A percentile compares a stretch with the other conserved stretches of the same genome.
Evolutionary conservation across 2,797 vertebrate species (phyloP).

Genomic region (Halcyon chelicuti): DNA sequence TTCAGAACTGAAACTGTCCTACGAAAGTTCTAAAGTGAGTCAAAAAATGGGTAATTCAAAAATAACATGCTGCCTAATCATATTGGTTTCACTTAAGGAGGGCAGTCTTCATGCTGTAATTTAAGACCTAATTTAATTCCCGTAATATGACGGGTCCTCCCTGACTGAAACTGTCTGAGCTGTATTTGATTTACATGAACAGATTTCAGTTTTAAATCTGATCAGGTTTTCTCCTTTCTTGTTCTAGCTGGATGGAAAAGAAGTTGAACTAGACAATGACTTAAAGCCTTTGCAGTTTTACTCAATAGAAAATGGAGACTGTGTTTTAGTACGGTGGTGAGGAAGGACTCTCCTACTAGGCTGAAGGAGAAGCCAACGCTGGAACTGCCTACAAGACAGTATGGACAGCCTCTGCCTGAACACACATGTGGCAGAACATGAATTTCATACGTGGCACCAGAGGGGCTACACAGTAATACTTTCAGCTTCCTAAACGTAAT

Average conservation of each 20-base stretch:
- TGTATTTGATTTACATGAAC: not conserved
- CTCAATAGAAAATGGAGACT: constrained; percentile 91
- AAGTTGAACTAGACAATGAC: constrained; percentile 91
- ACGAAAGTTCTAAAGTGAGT: constrained; percentile 88
- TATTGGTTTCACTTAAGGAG: not conserved
- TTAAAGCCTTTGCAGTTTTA: constrained; percentile 90
- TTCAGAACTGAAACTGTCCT: constrained; percentile 85
- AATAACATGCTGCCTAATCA: not conserved
- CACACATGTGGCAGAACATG: not conserved
- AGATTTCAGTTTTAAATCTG: not conserved
- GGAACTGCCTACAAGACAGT: not conserved
- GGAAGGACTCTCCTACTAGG: not conserved
- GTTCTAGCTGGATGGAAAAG: constrained; percentile 85
- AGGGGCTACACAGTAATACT: not conserved
- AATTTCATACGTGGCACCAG: not conserved
- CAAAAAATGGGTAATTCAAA: not conserved
- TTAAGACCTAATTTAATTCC: not conserved
- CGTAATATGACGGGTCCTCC: not conserved
- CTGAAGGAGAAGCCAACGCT: not conserved
- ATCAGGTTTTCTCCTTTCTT: not conserved
- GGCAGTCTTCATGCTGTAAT: not conserved
- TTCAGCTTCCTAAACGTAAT: not conserved
- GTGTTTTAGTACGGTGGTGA: constrained; percentile 90
- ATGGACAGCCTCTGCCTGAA: not conserved
- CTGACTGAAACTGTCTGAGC: not conserved